These are phyloP conservation scores for Microtus ochrogaster DNA, from an alignment of 2,113 vertebrate genomes.

Conservation along the genomic window DNA sequence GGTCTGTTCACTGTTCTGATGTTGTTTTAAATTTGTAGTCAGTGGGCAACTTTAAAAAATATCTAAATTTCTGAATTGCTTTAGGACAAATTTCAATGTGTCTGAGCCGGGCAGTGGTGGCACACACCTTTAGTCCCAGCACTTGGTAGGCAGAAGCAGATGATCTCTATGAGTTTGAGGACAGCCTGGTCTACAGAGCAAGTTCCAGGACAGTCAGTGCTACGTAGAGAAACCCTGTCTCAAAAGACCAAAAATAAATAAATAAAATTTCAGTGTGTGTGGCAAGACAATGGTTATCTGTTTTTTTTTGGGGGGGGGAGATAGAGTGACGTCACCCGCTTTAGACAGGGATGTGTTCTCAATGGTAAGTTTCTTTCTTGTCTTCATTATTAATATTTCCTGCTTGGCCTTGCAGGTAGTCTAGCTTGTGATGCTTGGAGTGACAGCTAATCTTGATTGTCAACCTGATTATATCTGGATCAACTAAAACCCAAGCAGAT, in stretches of 20 bases:
- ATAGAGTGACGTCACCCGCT: not conserved
- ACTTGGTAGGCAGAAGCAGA: not conserved
- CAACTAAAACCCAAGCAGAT: not conserved
- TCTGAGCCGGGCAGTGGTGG: not conserved
- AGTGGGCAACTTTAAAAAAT: conserved; percentile 26
- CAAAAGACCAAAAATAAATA: not conserved
- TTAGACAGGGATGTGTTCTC: not conserved
- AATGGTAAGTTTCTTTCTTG: not conserved
- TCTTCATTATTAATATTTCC: not conserved
- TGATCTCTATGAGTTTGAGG: not conserved
- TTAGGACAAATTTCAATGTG: not conserved
- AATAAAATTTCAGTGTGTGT: not conserved
- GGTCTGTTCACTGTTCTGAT: not conserved
- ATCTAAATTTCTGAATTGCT: not conserved
- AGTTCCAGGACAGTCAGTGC: not conserved
- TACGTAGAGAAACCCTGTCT: not conserved
- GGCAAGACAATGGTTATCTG: not conserved
- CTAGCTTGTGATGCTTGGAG: not conserved
- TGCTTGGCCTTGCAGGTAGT: not conserved
- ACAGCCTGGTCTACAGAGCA: not conserved
- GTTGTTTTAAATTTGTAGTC: conserved; percentile 11
- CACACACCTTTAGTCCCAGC: not conserved
- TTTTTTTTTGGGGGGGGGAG: not conserved
- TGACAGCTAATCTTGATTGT: not conserved
- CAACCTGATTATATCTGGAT: not conserved